phyloP scores from a whole-genome alignment of 2,888 invertebrate genomes.

The Podotricha telesiphe region DNA sequence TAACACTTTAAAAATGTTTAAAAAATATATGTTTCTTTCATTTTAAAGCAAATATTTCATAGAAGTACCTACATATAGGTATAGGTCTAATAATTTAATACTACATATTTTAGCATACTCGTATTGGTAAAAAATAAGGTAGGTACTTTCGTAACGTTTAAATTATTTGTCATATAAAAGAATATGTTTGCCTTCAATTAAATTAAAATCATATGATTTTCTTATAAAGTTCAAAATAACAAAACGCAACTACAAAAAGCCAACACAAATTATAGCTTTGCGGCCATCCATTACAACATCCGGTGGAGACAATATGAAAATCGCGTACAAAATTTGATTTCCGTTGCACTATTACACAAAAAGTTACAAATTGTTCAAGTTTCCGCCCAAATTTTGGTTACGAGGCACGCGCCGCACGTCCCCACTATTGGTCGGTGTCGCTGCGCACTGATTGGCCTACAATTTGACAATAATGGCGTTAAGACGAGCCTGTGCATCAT shows the following conservation, averaged over 20 bases:
- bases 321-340: slow-evolving; percentile 37
- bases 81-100: too few relatives aligned
- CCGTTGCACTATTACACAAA: slow-evolving; percentile 50
- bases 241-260: neutral
- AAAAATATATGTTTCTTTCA: too few relatives aligned
- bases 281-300: slow-evolving; percentile 18
- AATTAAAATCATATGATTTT: too few relatives aligned
- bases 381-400: slow-evolving; percentile 78
- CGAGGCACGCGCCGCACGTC: slow-evolving; percentile 65
- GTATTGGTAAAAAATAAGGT: too few relatives aligned
- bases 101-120: too few relatives aligned
- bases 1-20: too few relatives aligned
- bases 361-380: slow-evolving; percentile 74
- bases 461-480: slow-evolving; percentile 83
- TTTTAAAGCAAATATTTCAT: too few relatives aligned
- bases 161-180: too few relatives aligned
- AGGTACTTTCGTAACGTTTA: too few relatives aligned
- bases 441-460: slow-evolving; percentile 74
- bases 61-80: too few relatives aligned
- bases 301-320: slow-evolving; percentile 29
- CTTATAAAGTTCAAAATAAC: too few relatives aligned
- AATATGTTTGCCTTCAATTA: too few relatives aligned
- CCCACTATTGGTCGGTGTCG: slow-evolving; percentile 69
- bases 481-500: slow-evolving; percentile 55
- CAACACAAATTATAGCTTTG: neutral